phyloP scores from a whole-genome alignment of 2,113 vertebrate species.

The Oncorhynchus tshawytscha region DNA sequence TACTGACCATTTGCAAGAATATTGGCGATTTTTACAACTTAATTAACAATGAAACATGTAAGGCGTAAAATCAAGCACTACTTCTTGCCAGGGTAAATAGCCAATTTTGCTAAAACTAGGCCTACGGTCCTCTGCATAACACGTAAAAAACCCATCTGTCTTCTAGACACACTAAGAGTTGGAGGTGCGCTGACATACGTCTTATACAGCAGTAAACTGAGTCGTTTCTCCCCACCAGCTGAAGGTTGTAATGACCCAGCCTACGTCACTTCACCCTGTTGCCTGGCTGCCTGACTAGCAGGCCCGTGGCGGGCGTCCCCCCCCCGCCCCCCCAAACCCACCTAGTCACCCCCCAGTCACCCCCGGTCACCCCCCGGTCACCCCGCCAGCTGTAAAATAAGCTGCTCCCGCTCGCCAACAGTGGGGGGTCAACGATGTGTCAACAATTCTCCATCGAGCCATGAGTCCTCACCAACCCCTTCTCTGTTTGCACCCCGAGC shows the following conservation, averaged over 20 bases:
- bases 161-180: conserved; percentile 33
- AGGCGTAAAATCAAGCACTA: conserved; percentile 43
- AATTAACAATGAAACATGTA: conserved; percentile 55
- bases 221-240: conserved; percentile 28
- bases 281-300: not conserved
- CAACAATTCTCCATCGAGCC: conserved; percentile 35
- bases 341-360: no score
- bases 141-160: conserved; percentile 53
- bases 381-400: conserved; percentile 47
- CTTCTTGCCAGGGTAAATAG: conserved; percentile 58
- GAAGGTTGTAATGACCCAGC: conserved; percentile 37
- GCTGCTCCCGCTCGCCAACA: conserved; percentile 43
- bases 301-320: no score
- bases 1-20: conserved; percentile 39
- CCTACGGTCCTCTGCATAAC: conserved; percentile 46
- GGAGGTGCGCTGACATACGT: conserved; percentile 15
- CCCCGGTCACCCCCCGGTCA: conserved; percentile 37
- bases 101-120: conserved; percentile 35
- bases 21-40: conserved; percentile 41
- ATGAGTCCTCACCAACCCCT: not conserved
- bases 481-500: no score
- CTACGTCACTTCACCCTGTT: conserved; percentile 37
- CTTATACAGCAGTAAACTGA: conserved; percentile 35
- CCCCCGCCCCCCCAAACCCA: not conserved
- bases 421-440: conserved; percentile 46